phyloP scores from a whole-genome alignment of 2,888 invertebrate species.

The Rhyacophila evoluta region DNA sequence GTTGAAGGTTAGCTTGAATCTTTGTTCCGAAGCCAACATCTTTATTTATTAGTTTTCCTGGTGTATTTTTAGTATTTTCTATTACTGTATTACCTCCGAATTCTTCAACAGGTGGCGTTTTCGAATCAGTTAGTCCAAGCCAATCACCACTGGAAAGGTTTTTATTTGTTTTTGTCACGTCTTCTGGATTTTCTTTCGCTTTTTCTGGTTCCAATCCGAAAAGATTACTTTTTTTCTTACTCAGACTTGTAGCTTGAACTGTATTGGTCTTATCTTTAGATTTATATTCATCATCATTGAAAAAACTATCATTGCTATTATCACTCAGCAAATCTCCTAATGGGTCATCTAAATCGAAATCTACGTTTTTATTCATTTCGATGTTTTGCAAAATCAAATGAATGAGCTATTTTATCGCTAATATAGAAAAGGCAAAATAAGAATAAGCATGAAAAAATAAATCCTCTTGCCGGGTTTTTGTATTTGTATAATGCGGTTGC shows the following conservation, averaged over 20 bases:
- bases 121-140: constrained; percentile 62
- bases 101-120: constrained; percentile 47
- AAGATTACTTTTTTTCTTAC: constrained; percentile 58
- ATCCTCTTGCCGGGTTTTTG: constrained; percentile 40
- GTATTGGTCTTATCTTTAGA: constrained; percentile 56
- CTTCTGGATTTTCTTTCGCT: background rate
- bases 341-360: constrained; percentile 74
- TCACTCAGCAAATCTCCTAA: constrained; percentile 76
- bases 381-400: background rate
- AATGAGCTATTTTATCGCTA: no score
- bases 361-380: constrained; percentile 60
- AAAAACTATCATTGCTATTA: constrained; percentile 79
- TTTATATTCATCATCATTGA: constrained; percentile 70
- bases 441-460: no score
- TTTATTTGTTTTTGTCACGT: constrained; percentile 58
- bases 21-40: constrained; percentile 48
- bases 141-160: constrained; percentile 57
- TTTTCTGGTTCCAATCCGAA: constrained; percentile 56
- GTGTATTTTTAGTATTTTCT: constrained; percentile 59
- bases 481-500: constrained; percentile 34
- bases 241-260: constrained; percentile 57
- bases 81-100: constrained; percentile 58
- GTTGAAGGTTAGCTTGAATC: constrained; percentile 60
- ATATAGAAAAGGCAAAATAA: background rate
- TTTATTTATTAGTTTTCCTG: constrained; percentile 56